Evolutionary conservation across 2,888 invertebrate species (phyloP), one percentile per base, ranked within the genome.

Genomic region (Cosmopolites sordidus): DNA sequence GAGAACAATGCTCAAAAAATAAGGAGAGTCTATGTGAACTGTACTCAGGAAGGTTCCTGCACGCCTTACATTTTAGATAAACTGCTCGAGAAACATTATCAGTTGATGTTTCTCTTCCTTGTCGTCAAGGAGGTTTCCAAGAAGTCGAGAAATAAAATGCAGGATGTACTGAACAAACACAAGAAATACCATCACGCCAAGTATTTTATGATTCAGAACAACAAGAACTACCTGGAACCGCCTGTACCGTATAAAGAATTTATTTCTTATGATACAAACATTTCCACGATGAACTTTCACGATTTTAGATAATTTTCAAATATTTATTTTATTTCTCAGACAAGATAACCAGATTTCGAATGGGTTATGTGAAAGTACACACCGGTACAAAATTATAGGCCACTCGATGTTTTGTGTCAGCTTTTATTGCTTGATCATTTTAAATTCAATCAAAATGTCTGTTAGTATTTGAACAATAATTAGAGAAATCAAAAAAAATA

Each of bases 171-270:
- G 17, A 48, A 52, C 27, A 16, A 47, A 2, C 50, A 47, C 40
- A 49, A 38, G 46, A 43, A 60, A 41, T 37, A 54, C n/a, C 14
- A 22, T 12, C 37, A 37, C 8, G 49, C 33, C 11, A 60, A 58
- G 45, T 17, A 51, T 12, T 60, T 54, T 47, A 48, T 22, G 22
- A 22, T 22, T 22, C 22, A 22, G 8, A 22, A 22, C 8, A 22
- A 8, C 8, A 22, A 22, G 8, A 22, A 22, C 8, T 22, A 22
- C 8, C 8, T 22, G 22, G 22, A 22, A 22, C 22, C 22, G 18
- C 58, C 56, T 1, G 54, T 53, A 14, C 39, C 43, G 8, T 53
- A 62, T 46, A 42, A 49, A 18, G 62, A 62, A 12, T 29, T 62
- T 12, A 51, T 59, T 39, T 51, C 40, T 27, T 56, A 38, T 16